phyloP scores from a whole-genome alignment of 2,888 invertebrate genomes.

The Heliconius ethilla region DNA sequence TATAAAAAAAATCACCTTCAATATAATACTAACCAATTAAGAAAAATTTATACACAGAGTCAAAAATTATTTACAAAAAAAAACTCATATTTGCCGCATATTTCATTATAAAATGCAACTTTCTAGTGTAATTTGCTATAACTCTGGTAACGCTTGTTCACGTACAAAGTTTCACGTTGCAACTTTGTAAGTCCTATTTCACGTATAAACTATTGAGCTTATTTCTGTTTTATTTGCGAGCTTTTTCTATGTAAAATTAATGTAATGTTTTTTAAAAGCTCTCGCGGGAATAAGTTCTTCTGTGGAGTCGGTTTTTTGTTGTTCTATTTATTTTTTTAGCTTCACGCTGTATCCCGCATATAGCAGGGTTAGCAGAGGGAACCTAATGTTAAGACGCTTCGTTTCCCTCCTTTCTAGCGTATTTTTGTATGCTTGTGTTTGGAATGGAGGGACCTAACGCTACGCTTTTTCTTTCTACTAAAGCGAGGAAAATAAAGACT shows the following conservation, averaged over 20 bases:
- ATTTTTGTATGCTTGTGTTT: not conserved
- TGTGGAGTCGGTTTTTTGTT: not conserved
- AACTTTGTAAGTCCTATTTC: slow-evolving; percentile 33
- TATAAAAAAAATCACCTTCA: too few species aligned
- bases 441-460: too few species aligned
- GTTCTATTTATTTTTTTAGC: not conserved
- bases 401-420: not conserved
- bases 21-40: not conserved
- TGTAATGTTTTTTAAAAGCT: slow-evolving; percentile 23
- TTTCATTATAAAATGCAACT: slow-evolving; percentile 14
- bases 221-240: slow-evolving; percentile 25
- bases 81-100: slow-evolving; percentile 1
- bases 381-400: not conserved
- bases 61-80: not conserved
- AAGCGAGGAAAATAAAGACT: too few species aligned
- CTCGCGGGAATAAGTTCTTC: not conserved
- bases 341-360: not conserved
- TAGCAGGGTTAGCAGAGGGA: not conserved
- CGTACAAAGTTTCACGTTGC: slow-evolving; percentile 28
- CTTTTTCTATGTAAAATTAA: slow-evolving; percentile 24
- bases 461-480: too few species aligned
- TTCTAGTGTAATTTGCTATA: slow-evolving; percentile 21
- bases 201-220: slow-evolving; percentile 28
- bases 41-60: not conserved
- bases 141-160: slow-evolving; percentile 27